Evolutionary conservation across 2,888 invertebrate genomes (phyloP).

Genomic region (Noctua pronuba): DNA sequence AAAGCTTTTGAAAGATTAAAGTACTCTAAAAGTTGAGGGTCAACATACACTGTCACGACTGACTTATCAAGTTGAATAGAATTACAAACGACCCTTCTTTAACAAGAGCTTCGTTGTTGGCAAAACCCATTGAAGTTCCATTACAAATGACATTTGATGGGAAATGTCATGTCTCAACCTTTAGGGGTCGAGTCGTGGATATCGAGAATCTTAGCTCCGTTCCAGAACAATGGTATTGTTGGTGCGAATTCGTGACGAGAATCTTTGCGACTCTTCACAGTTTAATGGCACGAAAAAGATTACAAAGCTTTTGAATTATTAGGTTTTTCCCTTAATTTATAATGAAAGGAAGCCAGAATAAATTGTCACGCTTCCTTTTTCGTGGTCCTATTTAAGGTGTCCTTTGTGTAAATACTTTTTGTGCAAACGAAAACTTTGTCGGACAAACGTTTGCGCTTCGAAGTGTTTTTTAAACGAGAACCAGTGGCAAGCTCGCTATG

Average conservation of each 20-base stretch:
- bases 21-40: not conserved
- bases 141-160: conserved; percentile 67
- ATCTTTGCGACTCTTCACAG: conserved; percentile 18
- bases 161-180: conserved; percentile 72
- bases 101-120: conserved; percentile 14
- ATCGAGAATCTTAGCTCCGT: conserved; percentile 64
- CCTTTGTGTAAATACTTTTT: conserved; percentile 40
- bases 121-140: conserved; percentile 55
- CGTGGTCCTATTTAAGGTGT: conserved; percentile 14
- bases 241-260: conserved; percentile 37
- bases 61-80: conserved; percentile 13
- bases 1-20: not conserved
- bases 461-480: not conserved
- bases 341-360: conserved; percentile 37
- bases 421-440: not conserved
- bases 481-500: not conserved
- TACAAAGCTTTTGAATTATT: conserved; percentile 43
- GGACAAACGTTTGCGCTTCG: not conserved
- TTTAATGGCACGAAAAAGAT: conserved; percentile 40
- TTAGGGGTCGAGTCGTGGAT: conserved; percentile 63
- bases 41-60: conserved; percentile 9
- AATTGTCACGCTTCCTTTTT: conserved; percentile 34
- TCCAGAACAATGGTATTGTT: conserved; percentile 70
- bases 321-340: conserved; percentile 44
- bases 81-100: conserved; percentile 3